Percentiles rank a stretch among this genome's conserved stretches.
phyloP scores from a whole-genome alignment of 2,888 invertebrate genomes.

The Drosophila hamatofila region DNA sequence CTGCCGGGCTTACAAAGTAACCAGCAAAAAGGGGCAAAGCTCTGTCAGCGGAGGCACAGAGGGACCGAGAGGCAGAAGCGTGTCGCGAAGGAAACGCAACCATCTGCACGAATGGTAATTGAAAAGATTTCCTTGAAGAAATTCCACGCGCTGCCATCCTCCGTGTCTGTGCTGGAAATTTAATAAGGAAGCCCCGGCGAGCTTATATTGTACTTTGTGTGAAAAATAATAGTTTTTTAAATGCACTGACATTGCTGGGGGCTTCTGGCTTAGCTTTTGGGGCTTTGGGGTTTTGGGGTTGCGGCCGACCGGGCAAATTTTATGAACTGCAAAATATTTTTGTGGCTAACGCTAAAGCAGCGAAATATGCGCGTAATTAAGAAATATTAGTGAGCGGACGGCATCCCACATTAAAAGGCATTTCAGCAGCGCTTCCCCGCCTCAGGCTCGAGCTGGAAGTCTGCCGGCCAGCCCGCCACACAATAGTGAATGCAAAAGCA shows the following conservation, averaged over 20 bases:
- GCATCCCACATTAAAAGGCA: slow-evolving; percentile 62
- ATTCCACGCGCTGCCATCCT: slow-evolving; percentile 60
- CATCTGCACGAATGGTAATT: slow-evolving; percentile 82
- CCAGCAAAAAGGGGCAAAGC: slow-evolving; percentile 38
- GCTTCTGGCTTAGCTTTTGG: background rate
- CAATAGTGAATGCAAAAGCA: slow-evolving; percentile 61
- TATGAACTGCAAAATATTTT: slow-evolving; percentile 69
- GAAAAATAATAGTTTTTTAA: slow-evolving; percentile 79
- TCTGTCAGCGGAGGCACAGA: slow-evolving; percentile 8
- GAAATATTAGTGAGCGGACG: slow-evolving; percentile 76
- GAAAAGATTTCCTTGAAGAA: slow-evolving; percentile 82
- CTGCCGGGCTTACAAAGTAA: slow-evolving; percentile 52
- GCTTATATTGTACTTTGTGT: slow-evolving; percentile 78
- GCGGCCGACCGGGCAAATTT: slow-evolving; percentile 23
- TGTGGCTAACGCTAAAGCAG: slow-evolving; percentile 53
- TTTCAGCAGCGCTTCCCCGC: slow-evolving; percentile 22
- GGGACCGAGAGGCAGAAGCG: slow-evolving; percentile 5
- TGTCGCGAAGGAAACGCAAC: slow-evolving; percentile 70
- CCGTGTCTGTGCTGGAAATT: slow-evolving; percentile 62
- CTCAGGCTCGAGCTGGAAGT: slow-evolving; percentile 10
- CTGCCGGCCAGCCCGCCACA: background rate
- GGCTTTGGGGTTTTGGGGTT: background rate
- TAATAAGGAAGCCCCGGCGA: slow-evolving; percentile 80
- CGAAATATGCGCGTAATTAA: slow-evolving; percentile 76
- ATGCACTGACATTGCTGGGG: slow-evolving; percentile 54